Conservation (phyloP, 2,888 invertebrate species). For the Serripes groenlandicus region DNA sequence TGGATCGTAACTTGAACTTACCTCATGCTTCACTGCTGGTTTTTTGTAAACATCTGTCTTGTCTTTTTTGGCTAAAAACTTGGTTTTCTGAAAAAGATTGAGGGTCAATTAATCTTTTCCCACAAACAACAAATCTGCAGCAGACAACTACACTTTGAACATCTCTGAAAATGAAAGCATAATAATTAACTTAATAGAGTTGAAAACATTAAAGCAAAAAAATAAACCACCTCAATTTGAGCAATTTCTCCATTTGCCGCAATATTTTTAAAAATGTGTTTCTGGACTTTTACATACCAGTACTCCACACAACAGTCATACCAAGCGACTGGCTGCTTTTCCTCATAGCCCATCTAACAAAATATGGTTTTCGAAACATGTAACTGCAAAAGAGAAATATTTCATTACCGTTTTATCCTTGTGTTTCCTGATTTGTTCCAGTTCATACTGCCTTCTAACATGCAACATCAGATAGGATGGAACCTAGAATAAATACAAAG, state of each 20-base stretch:
- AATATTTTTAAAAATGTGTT: neutral
- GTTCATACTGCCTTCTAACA: conserved; percentile 79
- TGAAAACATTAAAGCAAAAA: neutral
- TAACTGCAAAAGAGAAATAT: no score
- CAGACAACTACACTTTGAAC: neutral
- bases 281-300: no score
- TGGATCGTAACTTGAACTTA: conserved; percentile 53
- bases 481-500: conserved; percentile 74
- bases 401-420: conserved; percentile 73
- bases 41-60: conserved; percentile 78
- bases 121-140: neutral
- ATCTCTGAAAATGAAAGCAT: neutral
- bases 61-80: conserved; percentile 81
- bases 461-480: conserved; percentile 73
- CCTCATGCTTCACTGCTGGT: conserved; percentile 71
- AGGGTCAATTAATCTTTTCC: neutral
- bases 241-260: neutral
- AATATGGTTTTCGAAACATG: no score
- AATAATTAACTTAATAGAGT: neutral
- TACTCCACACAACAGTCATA: no score
- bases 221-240: neutral
- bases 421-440: conserved; percentile 73
- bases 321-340: no score
- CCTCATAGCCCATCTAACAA: no score
- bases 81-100: conserved; percentile 73